Evolutionary conservation across 2,113 vertebrate genomes (phyloP).

Genomic region (Hucho hucho): DNA sequence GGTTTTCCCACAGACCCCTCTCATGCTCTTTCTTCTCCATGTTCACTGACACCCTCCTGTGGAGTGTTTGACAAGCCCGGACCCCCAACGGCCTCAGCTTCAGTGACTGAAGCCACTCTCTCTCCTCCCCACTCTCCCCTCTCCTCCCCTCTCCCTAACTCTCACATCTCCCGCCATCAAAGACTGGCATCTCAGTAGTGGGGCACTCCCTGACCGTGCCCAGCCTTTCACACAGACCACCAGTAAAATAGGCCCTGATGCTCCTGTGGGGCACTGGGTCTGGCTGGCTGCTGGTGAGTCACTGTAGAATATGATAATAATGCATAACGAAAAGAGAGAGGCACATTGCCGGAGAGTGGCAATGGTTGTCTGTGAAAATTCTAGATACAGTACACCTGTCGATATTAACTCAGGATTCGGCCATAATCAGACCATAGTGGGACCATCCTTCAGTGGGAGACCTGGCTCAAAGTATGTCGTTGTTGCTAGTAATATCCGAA

Average conservation of each 20-base stretch:
- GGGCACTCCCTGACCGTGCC: not conserved
- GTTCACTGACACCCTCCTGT: not conserved
- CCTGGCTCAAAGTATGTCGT: not conserved
- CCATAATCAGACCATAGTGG: not conserved
- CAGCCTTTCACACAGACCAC: not conserved
- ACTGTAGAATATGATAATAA: not conserved
- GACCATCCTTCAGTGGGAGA: not conserved
- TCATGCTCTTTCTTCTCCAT: constrained; percentile 2
- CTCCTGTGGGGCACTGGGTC: not conserved
- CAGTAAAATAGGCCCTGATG: not conserved
- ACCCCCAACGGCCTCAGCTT: not conserved
- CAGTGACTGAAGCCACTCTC: not conserved
- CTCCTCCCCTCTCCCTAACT: not conserved
- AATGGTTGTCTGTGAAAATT: not conserved
- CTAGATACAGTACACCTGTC: too few species aligned
- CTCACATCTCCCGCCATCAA: constrained; percentile 5
- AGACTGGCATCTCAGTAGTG: not conserved
- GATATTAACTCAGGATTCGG: too few species aligned
- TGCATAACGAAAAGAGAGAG: not conserved
- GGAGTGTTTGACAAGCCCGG: not conserved
- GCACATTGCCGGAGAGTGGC: not conserved
- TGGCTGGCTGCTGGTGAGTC: not conserved
- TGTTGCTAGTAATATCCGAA: not conserved
- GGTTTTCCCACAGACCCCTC: not conserved
- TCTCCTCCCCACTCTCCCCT: too few species aligned